These are phyloP conservation scores for Hofmannophila pseudospretella DNA, from an alignment of 2,888 invertebrate species.

Conservation along the genomic window DNA sequence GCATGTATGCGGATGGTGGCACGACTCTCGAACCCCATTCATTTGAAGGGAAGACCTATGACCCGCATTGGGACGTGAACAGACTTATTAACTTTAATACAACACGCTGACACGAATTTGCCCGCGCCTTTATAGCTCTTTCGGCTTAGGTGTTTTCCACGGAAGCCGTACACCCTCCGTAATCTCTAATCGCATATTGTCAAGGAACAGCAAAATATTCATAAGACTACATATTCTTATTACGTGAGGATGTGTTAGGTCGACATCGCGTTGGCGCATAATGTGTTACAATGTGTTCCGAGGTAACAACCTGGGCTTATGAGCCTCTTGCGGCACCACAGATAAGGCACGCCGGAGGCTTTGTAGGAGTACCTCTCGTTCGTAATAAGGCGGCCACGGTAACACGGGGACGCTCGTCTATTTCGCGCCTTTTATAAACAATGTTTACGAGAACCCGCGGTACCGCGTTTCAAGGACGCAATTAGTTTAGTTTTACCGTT, in stretches of 20 bases:
- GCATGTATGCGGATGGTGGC: too few relatives aligned
- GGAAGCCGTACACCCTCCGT: conserved; percentile 19
- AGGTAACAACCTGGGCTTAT: conserved; percentile 72
- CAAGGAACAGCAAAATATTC: conserved; percentile 54
- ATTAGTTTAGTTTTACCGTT: conserved; percentile 34
- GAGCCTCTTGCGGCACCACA: conserved; percentile 57
- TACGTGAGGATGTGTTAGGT: conserved; percentile 56
- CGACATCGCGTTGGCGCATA: conserved; percentile 59
- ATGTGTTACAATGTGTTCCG: conserved; percentile 70
- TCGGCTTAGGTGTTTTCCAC: too few relatives aligned
- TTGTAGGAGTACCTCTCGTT: conserved; percentile 57
- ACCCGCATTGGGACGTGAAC: too few relatives aligned
- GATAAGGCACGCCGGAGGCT: conserved; percentile 71
- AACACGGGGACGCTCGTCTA: conserved; percentile 40
- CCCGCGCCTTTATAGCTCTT: too few relatives aligned
- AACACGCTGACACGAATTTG: too few relatives aligned
- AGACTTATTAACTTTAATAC: too few relatives aligned
- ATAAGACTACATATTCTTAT: conserved; percentile 62
- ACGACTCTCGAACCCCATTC: too few relatives aligned
- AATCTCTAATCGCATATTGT: conserved; percentile 47
- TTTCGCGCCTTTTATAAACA: conserved; percentile 59
- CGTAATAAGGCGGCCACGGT: conserved; percentile 62
- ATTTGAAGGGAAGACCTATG: too few relatives aligned
- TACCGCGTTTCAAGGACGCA: conserved; percentile 41
- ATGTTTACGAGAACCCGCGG: conserved; percentile 40